A percentile compares a stretch with the other conserved stretches of the same genome.
Conservation (phyloP, 2,113 vertebrate species). For the Myotis brandtii region DNA sequence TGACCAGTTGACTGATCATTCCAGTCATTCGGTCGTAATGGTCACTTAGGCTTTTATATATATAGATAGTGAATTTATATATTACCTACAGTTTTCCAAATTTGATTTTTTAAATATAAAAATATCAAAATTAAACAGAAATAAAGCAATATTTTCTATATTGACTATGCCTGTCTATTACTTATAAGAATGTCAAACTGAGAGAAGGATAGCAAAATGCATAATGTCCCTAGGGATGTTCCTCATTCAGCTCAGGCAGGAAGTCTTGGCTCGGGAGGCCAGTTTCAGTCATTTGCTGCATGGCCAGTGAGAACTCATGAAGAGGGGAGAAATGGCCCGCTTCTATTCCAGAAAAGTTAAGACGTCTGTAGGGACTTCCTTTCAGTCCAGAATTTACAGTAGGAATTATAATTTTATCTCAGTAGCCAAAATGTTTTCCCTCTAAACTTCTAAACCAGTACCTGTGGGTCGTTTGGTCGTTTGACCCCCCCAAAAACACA, state of each 20-base stretch:
- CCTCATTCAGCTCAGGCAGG: background rate
- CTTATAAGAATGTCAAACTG: background rate
- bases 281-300: background rate
- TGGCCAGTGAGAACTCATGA: background rate
- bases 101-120: conserved; percentile 43
- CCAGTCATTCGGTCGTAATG: no score
- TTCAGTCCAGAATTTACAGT: conserved; percentile 4
- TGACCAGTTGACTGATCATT: no score
- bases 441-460: background rate
- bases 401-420: conserved; percentile 8
- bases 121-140: background rate
- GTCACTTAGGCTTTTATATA: no score
- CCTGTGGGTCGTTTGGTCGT: no score
- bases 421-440: background rate
- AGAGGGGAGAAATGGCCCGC: background rate
- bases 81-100: background rate
- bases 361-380: background rate
- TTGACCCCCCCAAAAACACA: no score
- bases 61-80: background rate
- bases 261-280: background rate
- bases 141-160: background rate
- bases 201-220: background rate
- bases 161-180: background rate
- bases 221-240: background rate
- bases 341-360: background rate